phyloP scores from a whole-genome alignment of 2,888 invertebrate genomes.

The Agonopterix subpropinquella region DNA sequence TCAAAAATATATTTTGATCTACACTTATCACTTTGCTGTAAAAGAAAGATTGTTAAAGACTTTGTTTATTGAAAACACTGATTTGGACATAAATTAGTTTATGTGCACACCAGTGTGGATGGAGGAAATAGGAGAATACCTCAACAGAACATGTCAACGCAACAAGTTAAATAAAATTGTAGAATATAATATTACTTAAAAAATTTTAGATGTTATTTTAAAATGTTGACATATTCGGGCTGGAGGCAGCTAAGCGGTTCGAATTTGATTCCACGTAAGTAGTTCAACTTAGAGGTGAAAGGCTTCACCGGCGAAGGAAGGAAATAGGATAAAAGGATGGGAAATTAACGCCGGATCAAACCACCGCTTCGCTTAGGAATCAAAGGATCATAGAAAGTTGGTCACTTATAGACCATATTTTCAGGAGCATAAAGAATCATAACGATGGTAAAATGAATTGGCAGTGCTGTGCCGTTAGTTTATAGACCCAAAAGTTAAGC shows the following conservation, averaged over 20 bases:
- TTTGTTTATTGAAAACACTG: conserved; percentile 28
- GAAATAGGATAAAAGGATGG: conserved; percentile 51
- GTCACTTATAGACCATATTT: not conserved
- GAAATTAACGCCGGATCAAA: conserved; percentile 43
- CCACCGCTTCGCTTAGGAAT: conserved; percentile 66
- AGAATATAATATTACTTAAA: conserved; percentile 11
- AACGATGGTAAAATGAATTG: not conserved
- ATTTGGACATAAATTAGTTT: conserved; percentile 56
- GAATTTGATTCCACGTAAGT: conserved; percentile 63
- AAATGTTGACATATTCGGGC: conserved; percentile 39
- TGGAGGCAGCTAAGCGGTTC: conserved; percentile 73
- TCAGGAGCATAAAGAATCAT: too few relatives aligned
- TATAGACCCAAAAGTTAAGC: not conserved
- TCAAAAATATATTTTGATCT: conserved; percentile 61
- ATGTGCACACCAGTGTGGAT: conserved; percentile 54
- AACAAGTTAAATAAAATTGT: conserved; percentile 1
- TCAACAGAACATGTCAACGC: conserved; percentile 45
- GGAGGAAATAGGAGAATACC: conserved; percentile 32
- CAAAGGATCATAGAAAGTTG: conserved; percentile 1
- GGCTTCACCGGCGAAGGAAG: conserved; percentile 64
- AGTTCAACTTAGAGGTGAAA: conserved; percentile 67
- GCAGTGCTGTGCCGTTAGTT: conserved; percentile 2
- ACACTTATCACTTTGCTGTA: conserved; percentile 60
- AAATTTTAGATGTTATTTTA: conserved; percentile 4
- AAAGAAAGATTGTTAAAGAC: conserved; percentile 21